A percentile compares a stretch with the other conserved stretches of the same genome.
These are phyloP conservation scores for Corydoras maculifer DNA, from an alignment of 2,113 vertebrate genomes.

Conservation along the genomic window DNA sequence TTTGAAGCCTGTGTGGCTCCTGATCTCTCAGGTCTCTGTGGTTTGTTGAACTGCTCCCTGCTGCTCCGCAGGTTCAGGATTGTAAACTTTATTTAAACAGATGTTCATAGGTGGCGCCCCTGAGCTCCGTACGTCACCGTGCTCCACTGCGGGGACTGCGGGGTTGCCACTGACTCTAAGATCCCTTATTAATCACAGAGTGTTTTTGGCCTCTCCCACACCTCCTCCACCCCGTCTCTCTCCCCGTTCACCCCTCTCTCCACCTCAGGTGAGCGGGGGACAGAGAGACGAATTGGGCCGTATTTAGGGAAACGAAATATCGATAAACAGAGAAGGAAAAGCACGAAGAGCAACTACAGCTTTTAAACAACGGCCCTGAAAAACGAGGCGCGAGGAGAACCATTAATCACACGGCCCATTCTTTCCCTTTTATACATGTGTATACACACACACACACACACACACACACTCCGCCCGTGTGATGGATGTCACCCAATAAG, in stretches of 20 bases:
- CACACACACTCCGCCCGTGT: neutral
- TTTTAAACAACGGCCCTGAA: slow-evolving; percentile 44
- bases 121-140: neutral
- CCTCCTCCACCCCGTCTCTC: neutral
- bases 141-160: neutral
- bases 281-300: slow-evolving; percentile 45
- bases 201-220: neutral
- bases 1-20: too few relatives aligned
- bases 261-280: slow-evolving; percentile 22
- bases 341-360: slow-evolving; percentile 34
- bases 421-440: slow-evolving; percentile 1
- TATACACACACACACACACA: slow-evolving; percentile 1
- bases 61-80: too few relatives aligned
- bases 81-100: too few relatives aligned
- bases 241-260: neutral
- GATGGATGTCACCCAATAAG: slow-evolving; percentile 35
- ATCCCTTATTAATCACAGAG: neutral
- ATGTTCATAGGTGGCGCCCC: neutral
- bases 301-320: slow-evolving; percentile 56
- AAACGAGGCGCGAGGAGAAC: slow-evolving; percentile 41
- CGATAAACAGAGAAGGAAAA: slow-evolving; percentile 49
- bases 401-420: slow-evolving; percentile 41
- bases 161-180: neutral
- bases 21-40: too few relatives aligned
- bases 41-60: too few relatives aligned